phyloP scores from a whole-genome alignment of 1,140 invertebrate genomes.

The Gryon sp. region DNA sequence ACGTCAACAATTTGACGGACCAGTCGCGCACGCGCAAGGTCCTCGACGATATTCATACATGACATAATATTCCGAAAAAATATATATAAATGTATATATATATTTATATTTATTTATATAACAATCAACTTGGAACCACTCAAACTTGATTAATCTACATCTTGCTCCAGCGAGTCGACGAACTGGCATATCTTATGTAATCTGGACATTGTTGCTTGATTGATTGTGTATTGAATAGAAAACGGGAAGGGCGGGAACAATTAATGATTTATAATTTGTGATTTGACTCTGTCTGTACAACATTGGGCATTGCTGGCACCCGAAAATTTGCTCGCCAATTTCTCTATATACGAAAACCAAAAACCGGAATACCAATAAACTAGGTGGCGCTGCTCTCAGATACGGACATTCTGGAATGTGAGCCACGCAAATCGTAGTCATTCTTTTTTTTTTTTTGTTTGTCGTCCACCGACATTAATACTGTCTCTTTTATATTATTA shows the following conservation, averaged over 20 bases:
- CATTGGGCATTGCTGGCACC: conserved; percentile 1
- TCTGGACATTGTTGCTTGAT: conserved; percentile 15
- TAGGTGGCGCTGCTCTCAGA: conserved; percentile 38
- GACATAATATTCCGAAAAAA: conserved; percentile 59
- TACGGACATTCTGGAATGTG: conserved; percentile 74
- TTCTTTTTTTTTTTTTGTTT: conserved; percentile 63
- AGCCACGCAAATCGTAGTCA: conserved; percentile 68
- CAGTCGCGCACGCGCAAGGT: conserved; percentile 3
- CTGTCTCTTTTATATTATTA: conserved; percentile 70
- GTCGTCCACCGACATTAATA: conserved; percentile 75
- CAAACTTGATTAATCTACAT: conserved; percentile 53
- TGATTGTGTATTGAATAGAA: conserved; percentile 25
- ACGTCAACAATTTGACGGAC: conserved; percentile 49
- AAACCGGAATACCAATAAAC: conserved; percentile 36
- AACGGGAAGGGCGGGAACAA: too few relatives aligned
- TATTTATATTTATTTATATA: conserved; percentile 43
- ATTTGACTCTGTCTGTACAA: conserved; percentile 49
- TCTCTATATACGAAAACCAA: conserved; percentile 11
- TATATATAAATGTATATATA: conserved; percentile 53
- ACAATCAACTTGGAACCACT: conserved; percentile 59
- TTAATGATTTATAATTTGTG: conserved; percentile 55
- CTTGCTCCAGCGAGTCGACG: conserved; percentile 37
- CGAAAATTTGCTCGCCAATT: too few relatives aligned
- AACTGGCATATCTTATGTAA: conserved; percentile 17
- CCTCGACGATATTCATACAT: conserved; percentile 49